Conservation (phyloP, 2,888 invertebrate genomes). For the Hirtodrosophila confusa region DNA sequence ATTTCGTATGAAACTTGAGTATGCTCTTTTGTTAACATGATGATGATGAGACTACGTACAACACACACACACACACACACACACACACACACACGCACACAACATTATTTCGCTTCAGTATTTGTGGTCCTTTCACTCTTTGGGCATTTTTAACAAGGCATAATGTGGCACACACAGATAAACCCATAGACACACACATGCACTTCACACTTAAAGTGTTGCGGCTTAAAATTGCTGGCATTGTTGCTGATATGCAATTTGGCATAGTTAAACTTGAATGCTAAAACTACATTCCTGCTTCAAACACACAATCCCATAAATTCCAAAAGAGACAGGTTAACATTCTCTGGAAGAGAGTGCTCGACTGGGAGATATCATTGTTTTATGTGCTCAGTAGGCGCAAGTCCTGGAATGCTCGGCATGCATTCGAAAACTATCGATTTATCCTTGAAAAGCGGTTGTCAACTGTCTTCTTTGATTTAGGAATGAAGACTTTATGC, state of each 20-base stretch:
- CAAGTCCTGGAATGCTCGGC: too few species aligned
- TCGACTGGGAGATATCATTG: too few species aligned
- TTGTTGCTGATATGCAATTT: slow-evolving; percentile 31
- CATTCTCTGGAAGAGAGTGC: too few species aligned
- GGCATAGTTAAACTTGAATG: slow-evolving; percentile 24
- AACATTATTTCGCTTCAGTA: slow-evolving; percentile 20
- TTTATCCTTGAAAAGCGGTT: too few species aligned
- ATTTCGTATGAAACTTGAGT: slow-evolving; percentile 81
- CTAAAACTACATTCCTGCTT: slow-evolving; percentile 13
- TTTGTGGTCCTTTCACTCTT: slow-evolving; percentile 51
- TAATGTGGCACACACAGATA: slow-evolving; percentile 61
- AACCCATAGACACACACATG: slow-evolving; percentile 17
- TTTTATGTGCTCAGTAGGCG: too few species aligned
- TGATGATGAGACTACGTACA: slow-evolving; percentile 55
- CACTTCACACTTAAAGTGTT: slow-evolving; percentile 52
- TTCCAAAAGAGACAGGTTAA: slow-evolving; percentile 4
- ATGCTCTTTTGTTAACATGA: slow-evolving; percentile 79
- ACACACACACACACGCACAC: background rate
- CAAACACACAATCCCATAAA: slow-evolving; percentile 28
- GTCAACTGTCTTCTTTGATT: too few species aligned
- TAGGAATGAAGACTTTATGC: too few species aligned
- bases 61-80: slow-evolving; percentile 20
- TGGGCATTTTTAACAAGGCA: slow-evolving; percentile 75
- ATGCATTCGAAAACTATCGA: too few species aligned
- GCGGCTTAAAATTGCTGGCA: slow-evolving; percentile 54